These are phyloP conservation scores for Dryadula phaetusa DNA, from an alignment of 2,888 invertebrate genomes.

Conservation along the genomic window DNA sequence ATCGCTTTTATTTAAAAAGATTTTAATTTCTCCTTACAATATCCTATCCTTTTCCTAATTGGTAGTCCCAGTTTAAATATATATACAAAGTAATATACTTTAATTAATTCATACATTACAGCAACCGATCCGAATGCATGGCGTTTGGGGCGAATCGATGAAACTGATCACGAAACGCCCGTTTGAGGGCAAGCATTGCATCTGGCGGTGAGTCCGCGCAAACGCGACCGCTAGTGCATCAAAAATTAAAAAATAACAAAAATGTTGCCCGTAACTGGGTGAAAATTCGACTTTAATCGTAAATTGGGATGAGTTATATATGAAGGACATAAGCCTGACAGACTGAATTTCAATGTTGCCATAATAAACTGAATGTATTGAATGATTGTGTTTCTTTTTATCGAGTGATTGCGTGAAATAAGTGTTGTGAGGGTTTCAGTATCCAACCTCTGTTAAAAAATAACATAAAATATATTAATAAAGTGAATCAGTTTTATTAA, in stretches of 20 bases:
- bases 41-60: slow-evolving; percentile 2
- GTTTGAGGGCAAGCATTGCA: slow-evolving; percentile 85
- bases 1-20: neutral
- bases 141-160: slow-evolving; percentile 92
- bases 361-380: slow-evolving; percentile 22
- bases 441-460: neutral
- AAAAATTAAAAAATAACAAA: neutral
- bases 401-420: neutral
- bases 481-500: no score
- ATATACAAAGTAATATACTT: neutral
- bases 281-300: slow-evolving; percentile 18
- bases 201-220: slow-evolving; percentile 63
- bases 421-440: neutral
- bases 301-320: neutral
- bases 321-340: neutral
- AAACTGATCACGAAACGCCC: slow-evolving; percentile 92
- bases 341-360: slow-evolving; percentile 25
- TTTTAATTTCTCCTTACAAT: slow-evolving; percentile 1
- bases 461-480: neutral
- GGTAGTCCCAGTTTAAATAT: neutral
- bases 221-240: slow-evolving; percentile 57
- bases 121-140: slow-evolving; percentile 91
- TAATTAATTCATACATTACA: slow-evolving; percentile 53
- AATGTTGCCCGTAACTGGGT: slow-evolving; percentile 23
- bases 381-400: neutral